Percentiles rank a stretch among this genome's conserved stretches.
Evolutionary conservation across 2,113 vertebrate species (phyloP).

Genomic region (Grus americana): DNA sequence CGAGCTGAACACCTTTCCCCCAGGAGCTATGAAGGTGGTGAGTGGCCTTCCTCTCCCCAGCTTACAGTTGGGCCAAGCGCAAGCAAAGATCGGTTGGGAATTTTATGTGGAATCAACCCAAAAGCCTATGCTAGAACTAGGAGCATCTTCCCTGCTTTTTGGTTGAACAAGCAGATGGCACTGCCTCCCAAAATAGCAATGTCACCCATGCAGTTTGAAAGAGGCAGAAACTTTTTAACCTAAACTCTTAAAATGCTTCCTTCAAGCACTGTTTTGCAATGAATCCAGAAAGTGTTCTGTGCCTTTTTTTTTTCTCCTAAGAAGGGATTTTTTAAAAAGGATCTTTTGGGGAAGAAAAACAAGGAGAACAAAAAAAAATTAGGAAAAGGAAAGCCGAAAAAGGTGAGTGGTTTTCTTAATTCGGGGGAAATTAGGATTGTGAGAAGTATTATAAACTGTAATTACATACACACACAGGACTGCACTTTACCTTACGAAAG

Average conservation of each 20-base stretch:
- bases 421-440: conserved; percentile 34
- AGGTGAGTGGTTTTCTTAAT: conserved; percentile 46
- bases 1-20: neutral
- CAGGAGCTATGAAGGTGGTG: neutral
- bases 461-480: conserved; percentile 65
- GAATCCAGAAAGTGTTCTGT: neutral
- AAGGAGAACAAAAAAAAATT: conserved; percentile 21
- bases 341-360: neutral
- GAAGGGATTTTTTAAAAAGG: neutral
- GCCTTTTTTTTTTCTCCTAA: neutral
- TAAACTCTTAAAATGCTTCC: conserved; percentile 29
- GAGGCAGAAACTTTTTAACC: conserved; percentile 50
- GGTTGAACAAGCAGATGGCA: conserved; percentile 52
- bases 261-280: conserved; percentile 12
- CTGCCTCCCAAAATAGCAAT: conserved; percentile 51
- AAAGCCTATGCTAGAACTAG: conserved; percentile 24
- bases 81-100: neutral
- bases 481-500: conserved; percentile 54
- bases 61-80: neutral
- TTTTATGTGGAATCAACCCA: conserved; percentile 18
- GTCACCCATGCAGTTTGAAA: conserved; percentile 45
- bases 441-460: conserved; percentile 26
- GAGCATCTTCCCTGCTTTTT: conserved; percentile 49
- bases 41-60: neutral
- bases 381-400: conserved; percentile 20